Evolutionary conservation across 2,113 vertebrate genomes (phyloP).

Genomic region (Motacilla tschutschensis): DNA sequence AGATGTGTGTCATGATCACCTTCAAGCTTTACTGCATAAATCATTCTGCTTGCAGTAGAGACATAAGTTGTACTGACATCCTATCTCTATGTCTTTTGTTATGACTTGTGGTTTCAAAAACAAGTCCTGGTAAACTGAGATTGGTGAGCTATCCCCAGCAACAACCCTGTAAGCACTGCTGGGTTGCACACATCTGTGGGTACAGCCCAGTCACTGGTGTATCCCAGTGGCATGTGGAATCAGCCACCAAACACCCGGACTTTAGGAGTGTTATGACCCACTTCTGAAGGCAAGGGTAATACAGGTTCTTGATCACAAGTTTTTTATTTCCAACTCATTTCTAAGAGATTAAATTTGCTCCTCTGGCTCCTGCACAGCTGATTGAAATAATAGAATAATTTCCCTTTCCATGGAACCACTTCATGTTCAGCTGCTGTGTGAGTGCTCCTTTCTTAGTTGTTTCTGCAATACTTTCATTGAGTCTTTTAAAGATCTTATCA

Average conservation of each 20-base stretch:
- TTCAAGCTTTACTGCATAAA: background rate
- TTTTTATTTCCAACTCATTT: background rate
- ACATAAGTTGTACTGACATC: background rate
- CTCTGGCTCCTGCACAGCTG: background rate
- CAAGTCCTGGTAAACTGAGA: rapidly evolving
- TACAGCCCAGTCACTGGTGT: background rate
- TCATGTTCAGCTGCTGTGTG: background rate
- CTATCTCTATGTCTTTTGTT: rapidly evolving
- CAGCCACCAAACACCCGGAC: background rate
- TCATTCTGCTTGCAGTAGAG: background rate
- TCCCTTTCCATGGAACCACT: rapidly evolving
- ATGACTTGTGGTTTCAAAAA: background rate
- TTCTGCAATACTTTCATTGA: background rate
- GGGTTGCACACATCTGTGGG: background rate
- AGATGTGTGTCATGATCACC: background rate
- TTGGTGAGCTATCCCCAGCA: background rate
- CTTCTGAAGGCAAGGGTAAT: background rate
- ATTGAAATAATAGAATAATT: background rate
- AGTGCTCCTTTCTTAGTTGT: background rate
- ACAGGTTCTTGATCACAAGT: background rate
- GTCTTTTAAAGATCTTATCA: background rate
- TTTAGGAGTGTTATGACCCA: background rate
- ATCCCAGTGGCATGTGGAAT: background rate
- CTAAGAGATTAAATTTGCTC: background rate
- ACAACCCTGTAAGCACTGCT: background rate